phyloP scores from a whole-genome alignment of 2,888 invertebrate species.

The Biston stratarius region DNA sequence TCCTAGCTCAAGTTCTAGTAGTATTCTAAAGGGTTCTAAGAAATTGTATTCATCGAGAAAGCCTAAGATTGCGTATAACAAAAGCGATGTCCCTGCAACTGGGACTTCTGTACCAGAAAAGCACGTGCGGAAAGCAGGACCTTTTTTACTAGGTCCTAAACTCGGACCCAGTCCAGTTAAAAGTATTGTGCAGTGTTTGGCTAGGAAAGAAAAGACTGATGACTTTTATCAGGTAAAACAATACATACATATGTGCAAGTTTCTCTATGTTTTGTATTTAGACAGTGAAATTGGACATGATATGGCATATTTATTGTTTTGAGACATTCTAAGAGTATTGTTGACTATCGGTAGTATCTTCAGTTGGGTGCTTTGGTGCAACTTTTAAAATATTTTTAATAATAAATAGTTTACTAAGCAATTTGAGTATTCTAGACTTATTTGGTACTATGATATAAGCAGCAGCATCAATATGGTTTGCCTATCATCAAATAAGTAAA shows the following conservation, averaged over 20 bases:
- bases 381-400: no score
- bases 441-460: no score
- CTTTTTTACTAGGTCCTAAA: conserved; percentile 89
- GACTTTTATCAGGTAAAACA: conserved; percentile 87
- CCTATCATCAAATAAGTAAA: no score
- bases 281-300: neutral
- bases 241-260: neutral
- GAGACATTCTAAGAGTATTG: neutral
- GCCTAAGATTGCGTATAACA: conserved; percentile 64
- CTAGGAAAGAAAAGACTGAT: conserved; percentile 89
- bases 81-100: conserved; percentile 75
- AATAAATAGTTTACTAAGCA: no score
- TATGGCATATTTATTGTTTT: conserved; percentile 2
- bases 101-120: conserved; percentile 85
- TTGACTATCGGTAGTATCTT: neutral
- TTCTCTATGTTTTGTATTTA: conserved; percentile 68
- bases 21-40: conserved; percentile 58
- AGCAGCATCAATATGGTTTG: no score
- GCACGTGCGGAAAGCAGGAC: conserved; percentile 88
- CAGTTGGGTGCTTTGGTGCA: no score
- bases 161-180: conserved; percentile 91
- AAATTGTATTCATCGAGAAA: conserved; percentile 65
- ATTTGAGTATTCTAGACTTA: no score
- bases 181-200: conserved; percentile 92
- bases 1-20: conserved; percentile 65